Base-by-base conservation (phyloP, 2,797 vertebrate genomes). In the Microctenopoma stevenorrisi region DNA sequence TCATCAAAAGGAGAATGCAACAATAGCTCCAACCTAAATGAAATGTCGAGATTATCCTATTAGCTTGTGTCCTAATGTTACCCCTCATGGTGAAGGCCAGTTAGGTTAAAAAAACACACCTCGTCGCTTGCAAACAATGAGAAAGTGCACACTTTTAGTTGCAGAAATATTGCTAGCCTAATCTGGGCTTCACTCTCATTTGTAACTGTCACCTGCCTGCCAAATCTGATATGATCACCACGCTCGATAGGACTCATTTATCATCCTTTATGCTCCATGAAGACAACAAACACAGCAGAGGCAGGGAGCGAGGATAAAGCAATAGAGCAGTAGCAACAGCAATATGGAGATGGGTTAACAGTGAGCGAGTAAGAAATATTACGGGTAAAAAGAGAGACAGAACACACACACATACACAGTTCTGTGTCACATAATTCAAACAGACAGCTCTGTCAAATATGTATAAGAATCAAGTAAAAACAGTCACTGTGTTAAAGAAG, bases 221-320 rank as follows among this genome's bases (percentile, higher is more conserved):
- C 87, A 90, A 77, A 85, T 87, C 81, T 71, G 89, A 90, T 90
- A 89, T 47, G 74, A 81, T 84, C 64, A 66, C 37, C 81, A 86
- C 84, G 82, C 88, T 88, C 50, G 65, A 90, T 89, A 84, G 64
- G 61, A 68, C 55, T 61, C 72, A 81, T 89, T 83, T 85, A 79
- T 57, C 47, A 63, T 85, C 63, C 69, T 85, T 75, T 63, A 89
- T 69, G 10, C 79, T 64, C 77, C 88, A 81, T 89, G 64, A 90
- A 90, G 68, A 89, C 83, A 89, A 90, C 89, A 91, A 86, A 88
- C 78, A 76, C 28, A n/a, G 56, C n/a, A 16, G 48, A 50, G 12
- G 49, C 18, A 50, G 25, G 16, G 35, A 30, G 35, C 58, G 38
- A 30, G 48, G 26, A 15, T 33, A 22, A 25, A 2, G 50, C 2